Evolutionary conservation across 2,113 vertebrate species (phyloP), one percentile per base, ranked within the genome.

Genomic region (Grus americana): DNA sequence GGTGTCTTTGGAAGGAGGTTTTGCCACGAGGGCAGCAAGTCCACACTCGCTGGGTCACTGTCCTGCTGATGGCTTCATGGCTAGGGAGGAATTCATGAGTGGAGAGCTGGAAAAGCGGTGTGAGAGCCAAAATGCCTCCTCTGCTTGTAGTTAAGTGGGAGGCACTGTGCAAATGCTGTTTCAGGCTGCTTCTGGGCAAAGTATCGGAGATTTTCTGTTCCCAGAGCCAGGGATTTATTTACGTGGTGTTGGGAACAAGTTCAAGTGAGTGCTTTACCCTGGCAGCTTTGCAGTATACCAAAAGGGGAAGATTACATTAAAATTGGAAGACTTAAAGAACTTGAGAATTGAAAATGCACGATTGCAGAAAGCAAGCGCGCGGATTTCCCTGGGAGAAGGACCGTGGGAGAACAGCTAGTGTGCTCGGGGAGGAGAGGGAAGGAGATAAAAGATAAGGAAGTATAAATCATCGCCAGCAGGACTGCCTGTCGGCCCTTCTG

Each of bases 361-460:
- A 66, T 21, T 68, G 78, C 42, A 71, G 71, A 74, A 85, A 65
- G 75, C 47, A 36, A 83, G 59, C 46, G 10, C 15, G 5, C 0
- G 0, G 16, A 34, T 91, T 95, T 92, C 38, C 86, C 40, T 76
- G 71, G 36, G 81, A 95, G 91, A 91, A 76, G 63, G 38, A 90
- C 81, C 57, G 89, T 95, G 95, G 96, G 96, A 97, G 95, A 96
- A 10, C 70, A 89, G 59, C 71, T 72, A 72, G 54, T 5, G 26
- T 92, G 54, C 78, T 79, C 0, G 0, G 71, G 86, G 78, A 82
- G 54, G 81, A 88, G 86, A 94, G 58, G 42, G 54, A 52, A 92
- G 80, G 80, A 93, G 91, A 95, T 94, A 92, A 95, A 94, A 95
- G 96, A 95, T 96, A 97, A 97, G 94, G 87, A 68, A 66, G 38